Evolutionary conservation across 2,797 vertebrate genomes (phyloP).

Genomic region (Acanthornis magna): DNA sequence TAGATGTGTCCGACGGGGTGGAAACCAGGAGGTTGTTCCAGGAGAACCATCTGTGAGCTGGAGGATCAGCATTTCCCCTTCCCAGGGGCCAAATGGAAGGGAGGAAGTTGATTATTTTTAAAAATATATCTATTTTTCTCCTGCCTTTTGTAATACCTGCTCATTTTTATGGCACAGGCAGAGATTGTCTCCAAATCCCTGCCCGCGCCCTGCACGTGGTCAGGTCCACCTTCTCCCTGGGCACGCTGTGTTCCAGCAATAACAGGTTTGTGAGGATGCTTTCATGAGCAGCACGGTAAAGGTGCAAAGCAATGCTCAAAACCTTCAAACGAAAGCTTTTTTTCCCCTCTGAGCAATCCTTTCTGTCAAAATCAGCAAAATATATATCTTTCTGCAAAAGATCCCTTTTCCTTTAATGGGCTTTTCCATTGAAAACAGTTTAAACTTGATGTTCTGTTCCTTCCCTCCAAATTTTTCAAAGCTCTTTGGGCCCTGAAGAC

Average conservation of each 20-base stretch:
- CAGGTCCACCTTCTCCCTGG: neutral
- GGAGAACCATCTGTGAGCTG: constrained; percentile 15
- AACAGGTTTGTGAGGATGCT: neutral
- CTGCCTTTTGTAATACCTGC: neutral
- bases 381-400: neutral
- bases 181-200: neutral
- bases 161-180: neutral
- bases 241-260: neutral
- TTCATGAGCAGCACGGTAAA: neutral
- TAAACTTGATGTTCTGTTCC: neutral
- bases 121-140: neutral
- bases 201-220: fast-evolving
- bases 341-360: neutral
- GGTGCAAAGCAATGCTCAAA: neutral
- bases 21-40: neutral
- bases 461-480: neutral
- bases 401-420: neutral
- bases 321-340: neutral
- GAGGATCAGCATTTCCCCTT: constrained; percentile 12
- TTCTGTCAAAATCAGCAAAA: constrained; percentile 33
- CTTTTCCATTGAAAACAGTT: constrained; percentile 2
- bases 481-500: neutral
- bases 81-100: neutral
- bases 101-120: neutral
- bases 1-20: neutral